phyloP scores from a whole-genome alignment of 2,113 vertebrate species.

The Anguilla japonica region DNA sequence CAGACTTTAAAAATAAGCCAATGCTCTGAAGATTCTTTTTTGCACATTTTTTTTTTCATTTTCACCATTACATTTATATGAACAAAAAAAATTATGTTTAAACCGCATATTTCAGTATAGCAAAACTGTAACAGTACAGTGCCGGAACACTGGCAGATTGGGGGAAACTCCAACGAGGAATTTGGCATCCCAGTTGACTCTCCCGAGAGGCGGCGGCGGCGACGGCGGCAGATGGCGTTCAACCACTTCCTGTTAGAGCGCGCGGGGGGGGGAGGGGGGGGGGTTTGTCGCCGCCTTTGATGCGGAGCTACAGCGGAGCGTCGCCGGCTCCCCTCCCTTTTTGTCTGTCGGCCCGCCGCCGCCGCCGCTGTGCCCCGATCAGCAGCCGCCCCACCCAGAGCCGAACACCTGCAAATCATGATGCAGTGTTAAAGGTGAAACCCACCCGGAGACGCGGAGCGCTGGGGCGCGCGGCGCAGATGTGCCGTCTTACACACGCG shows the following conservation, averaged over 20 bases:
- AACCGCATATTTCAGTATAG: background rate
- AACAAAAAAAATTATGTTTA: background rate
- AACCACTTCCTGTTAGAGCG: background rate
- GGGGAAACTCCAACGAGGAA: background rate
- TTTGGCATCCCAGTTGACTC: background rate
- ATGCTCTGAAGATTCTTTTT: background rate
- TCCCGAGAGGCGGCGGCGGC: background rate
- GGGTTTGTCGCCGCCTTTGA: background rate
- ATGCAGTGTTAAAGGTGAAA: conserved; percentile 71
- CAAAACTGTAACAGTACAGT: background rate
- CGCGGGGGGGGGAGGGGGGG: too few species aligned
- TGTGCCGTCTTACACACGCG: conserved; percentile 47
- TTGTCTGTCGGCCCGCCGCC: conserved; percentile 52
- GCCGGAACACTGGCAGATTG: background rate
- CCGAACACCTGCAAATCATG: conserved; percentile 71
- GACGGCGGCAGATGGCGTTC: background rate
- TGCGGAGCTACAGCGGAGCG: background rate
- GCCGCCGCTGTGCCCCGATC: background rate
- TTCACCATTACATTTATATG: background rate
- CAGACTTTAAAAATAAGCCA: background rate
- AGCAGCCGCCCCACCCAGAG: conserved; percentile 43
- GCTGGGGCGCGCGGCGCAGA: conserved; percentile 57
- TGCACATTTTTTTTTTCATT: background rate
- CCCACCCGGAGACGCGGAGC: conserved; percentile 41
- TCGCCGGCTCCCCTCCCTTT: conserved; percentile 23